These are phyloP conservation scores for Icerya purchasi DNA, from an alignment of 2,888 invertebrate species.

Conservation along the genomic window DNA sequence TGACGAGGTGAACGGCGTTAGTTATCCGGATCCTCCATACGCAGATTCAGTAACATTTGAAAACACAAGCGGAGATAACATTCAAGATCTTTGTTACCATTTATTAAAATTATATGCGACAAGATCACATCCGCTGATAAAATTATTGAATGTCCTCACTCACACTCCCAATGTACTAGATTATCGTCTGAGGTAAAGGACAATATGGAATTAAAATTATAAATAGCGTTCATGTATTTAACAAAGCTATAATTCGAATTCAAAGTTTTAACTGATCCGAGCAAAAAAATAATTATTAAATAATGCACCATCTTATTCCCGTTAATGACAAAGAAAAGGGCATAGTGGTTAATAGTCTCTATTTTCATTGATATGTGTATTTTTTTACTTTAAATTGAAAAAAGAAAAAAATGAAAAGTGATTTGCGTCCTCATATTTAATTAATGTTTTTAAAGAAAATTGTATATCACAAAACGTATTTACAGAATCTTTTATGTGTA, in stretches of 20 bases:
- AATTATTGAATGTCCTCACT: conserved; percentile 46
- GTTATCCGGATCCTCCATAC: conserved; percentile 25
- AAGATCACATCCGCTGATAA: conserved; percentile 39
- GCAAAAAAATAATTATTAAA: no score
- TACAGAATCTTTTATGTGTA: no score
- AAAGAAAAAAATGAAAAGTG: no score
- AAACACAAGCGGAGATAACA: conserved; percentile 21
- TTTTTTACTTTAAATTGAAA: no score
- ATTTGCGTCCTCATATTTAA: no score
- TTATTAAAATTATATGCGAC: conserved; percentile 54
- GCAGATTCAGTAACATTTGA: conserved; percentile 20
- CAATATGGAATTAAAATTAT: not conserved
- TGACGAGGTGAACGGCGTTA: conserved; percentile 25
- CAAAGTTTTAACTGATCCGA: no score
- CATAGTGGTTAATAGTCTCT: not conserved
- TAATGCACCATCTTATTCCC: no score
- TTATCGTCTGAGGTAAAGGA: conserved; percentile 45
- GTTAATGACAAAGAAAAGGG: no score
- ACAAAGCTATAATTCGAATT: no score
- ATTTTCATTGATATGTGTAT: conserved; percentile 3
- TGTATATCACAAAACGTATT: no score
- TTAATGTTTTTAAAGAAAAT: no score
- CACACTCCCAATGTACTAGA: conserved; percentile 63
- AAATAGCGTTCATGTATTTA: not conserved
- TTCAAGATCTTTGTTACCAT: conserved; percentile 55